Conservation (phyloP, 2,113 vertebrate genomes). For the Cynoglossus semilaevis region DNA sequence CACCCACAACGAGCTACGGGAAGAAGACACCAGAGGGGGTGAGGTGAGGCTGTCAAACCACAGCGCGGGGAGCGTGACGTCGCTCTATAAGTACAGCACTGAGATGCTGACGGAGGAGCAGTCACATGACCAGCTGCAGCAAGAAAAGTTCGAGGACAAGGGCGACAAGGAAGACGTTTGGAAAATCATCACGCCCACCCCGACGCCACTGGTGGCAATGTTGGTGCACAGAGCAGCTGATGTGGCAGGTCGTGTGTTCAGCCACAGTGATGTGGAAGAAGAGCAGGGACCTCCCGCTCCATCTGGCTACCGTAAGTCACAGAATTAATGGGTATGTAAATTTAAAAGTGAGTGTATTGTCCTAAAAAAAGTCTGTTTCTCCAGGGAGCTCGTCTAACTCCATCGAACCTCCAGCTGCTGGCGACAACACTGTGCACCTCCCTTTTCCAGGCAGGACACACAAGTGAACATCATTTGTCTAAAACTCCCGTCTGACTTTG, state of each 20-base stretch:
- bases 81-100: conserved; percentile 12
- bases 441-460: conserved; percentile 40
- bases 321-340: too few relatives aligned
- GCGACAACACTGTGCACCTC: conserved; percentile 48
- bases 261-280: conserved; percentile 65
- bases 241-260: conserved; percentile 45
- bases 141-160: conserved; percentile 11
- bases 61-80: conserved; percentile 28
- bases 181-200: conserved; percentile 55
- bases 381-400: conserved; percentile 63
- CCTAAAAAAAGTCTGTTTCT: too few relatives aligned
- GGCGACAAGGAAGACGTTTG: conserved; percentile 9
- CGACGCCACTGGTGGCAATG: conserved; percentile 47
- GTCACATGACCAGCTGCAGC: conserved; percentile 29
- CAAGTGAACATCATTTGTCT: not conserved
- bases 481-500: too few relatives aligned
- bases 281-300: conserved; percentile 47
- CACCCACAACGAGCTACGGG: conserved; percentile 50
- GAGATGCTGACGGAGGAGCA: conserved; percentile 18
- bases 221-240: conserved; percentile 51
- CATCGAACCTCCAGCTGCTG: conserved; percentile 39
- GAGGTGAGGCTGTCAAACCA: conserved; percentile 29
- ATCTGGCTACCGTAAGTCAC: conserved; percentile 57
- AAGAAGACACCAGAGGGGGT: conserved; percentile 3
- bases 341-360: too few relatives aligned